Evolutionary conservation across 2,888 invertebrate genomes (phyloP).

Genomic region (Sclerodermus sp.): DNA sequence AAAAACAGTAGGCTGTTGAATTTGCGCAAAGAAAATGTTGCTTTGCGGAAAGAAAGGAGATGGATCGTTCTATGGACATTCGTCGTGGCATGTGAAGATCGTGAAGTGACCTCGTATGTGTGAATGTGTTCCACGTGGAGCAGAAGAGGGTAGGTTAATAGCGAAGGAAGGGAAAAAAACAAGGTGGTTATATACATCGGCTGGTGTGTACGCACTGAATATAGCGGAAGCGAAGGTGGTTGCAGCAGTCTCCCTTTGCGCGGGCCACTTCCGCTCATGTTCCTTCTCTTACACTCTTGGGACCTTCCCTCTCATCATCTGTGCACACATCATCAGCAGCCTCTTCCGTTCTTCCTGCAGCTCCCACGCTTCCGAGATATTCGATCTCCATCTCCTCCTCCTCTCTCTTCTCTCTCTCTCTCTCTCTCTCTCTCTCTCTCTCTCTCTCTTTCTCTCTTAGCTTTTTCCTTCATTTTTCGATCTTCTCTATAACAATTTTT

Average conservation of each 20-base stretch:
- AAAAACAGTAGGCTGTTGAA: no score
- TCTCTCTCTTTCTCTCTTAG: constrained; percentile 2
- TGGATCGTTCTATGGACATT: no score
- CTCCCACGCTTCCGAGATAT: no score
- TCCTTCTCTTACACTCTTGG: constrained; percentile 14
- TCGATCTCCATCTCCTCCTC: constrained; percentile 1
- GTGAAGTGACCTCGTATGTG: neutral
- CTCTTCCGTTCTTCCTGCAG: no score
- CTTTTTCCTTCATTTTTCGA: neutral
- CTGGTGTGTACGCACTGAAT: constrained; percentile 36
- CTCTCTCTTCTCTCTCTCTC: constrained; percentile 9
- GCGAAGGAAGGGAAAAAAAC: constrained; percentile 31
- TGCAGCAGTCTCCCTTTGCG: constrained; percentile 45
- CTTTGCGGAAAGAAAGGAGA: no score
- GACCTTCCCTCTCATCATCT: neutral
- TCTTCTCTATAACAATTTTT: no score
- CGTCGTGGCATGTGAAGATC: no score
- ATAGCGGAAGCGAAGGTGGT: constrained; percentile 57
- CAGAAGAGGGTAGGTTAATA: constrained; percentile 8
- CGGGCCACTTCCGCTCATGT: constrained; percentile 53
- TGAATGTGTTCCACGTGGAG: neutral
- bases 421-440: constrained; percentile 3
- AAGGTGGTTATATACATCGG: constrained; percentile 44
- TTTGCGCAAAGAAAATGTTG: no score
- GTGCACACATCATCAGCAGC: no score